Percentiles rank a stretch among this genome's conserved stretches.
These are phyloP conservation scores for Lophotriccus pileatus DNA, from an alignment of 2,797 vertebrate species.

Conservation along the genomic window DNA sequence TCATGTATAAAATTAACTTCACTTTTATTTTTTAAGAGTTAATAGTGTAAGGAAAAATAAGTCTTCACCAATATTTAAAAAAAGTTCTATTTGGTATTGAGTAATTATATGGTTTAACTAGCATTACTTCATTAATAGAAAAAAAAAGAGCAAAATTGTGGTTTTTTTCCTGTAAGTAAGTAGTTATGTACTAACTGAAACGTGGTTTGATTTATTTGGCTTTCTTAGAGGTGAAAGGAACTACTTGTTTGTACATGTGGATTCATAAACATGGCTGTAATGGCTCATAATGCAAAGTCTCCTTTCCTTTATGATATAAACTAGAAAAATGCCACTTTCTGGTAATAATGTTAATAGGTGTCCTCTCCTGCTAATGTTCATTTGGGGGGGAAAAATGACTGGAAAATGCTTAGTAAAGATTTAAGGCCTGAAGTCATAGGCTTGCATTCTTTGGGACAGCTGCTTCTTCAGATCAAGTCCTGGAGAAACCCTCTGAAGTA, in stretches of 20 bases:
- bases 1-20: not conserved
- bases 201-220: not conserved
- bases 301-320: not conserved
- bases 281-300: not conserved
- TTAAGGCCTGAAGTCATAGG: not conserved
- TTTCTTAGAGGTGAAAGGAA: not conserved
- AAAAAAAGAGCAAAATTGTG: not conserved
- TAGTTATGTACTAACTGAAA: not conserved
- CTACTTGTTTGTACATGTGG: not conserved
- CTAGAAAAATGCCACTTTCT: not conserved
- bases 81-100: not conserved
- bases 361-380: fast-evolving
- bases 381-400: not conserved
- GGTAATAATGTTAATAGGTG: not conserved
- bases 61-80: not conserved
- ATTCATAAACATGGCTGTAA: not conserved
- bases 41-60: not conserved
- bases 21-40: not conserved
- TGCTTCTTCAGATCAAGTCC: not conserved
- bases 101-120: not conserved
- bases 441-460: not conserved
- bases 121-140: not conserved
- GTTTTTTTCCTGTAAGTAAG: not conserved
- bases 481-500: not conserved
- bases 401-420: not conserved